Base-by-base conservation (phyloP, 2,113 vertebrate genomes). In the Leptobrachium leishanense region DNA sequence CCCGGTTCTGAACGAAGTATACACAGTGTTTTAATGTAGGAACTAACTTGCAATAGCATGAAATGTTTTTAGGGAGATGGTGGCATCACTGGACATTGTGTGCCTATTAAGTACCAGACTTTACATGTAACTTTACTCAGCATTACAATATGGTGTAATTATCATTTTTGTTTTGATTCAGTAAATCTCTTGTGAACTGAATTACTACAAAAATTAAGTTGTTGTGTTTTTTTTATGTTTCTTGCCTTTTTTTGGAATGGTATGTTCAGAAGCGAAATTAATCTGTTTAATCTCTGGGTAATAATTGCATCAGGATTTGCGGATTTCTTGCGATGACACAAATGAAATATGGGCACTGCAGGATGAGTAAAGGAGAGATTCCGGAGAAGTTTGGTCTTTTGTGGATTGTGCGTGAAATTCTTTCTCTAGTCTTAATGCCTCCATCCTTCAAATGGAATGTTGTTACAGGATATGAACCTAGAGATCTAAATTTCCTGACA, bases 391-490 rank as follows among this genome's bases (percentile, higher is more conserved):
- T 41, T 62, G 76, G 20, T 46, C 62, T 71, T 31, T 50, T 43
- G 5, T 77, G 65, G 66, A 59, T 68, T 76, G 39, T 59, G 20
- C 39, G n/a, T 11, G 5, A 46, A 54, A 77, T 77, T 77, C 76
- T 43, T 69, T 50, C 66, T 20, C 3, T 77, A 50, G 2, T 59
- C 42, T 76, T 68, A 8, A 11, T 53, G 67, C 68, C 55, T 53
- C n/a, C 43, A 64, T 78, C 43, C 76, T 78, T 12, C 64, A 15
- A 20, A 72, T 65, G 76, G 76, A 78, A 78, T 79, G 68, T 72
- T 72, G 68, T 79, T 79, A 65, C 77, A 79, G 77, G 77, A 79
- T 72, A 72, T 79, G 77, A 79, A 68, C 68, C 76, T 4, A n/a
- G 63, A 64, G 31, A 44, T 20, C 39, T 65, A 53, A n/a, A 72